A percentile compares a stretch with the other conserved stretches of the same genome.
Evolutionary conservation across 2,888 invertebrate genomes (phyloP).

Genomic region (Baccha elongata): DNA sequence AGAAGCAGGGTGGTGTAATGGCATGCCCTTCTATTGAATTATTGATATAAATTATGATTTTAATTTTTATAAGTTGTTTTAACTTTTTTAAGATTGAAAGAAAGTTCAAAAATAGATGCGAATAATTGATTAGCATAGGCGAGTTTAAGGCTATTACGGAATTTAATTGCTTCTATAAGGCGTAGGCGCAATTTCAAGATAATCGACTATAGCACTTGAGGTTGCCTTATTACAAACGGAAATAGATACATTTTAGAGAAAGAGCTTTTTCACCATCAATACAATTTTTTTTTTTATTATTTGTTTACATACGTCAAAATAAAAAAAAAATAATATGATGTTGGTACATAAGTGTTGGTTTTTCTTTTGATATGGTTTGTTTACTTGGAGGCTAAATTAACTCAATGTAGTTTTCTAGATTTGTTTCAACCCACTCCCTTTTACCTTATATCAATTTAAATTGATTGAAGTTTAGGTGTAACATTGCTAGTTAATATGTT

Average conservation of each 20-base stretch:
- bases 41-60: conserved; percentile 20
- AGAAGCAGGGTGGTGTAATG: conserved; percentile 3
- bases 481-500: no score
- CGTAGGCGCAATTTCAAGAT: conserved; percentile 5
- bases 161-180: not conserved
- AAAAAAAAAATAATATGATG: not conserved
- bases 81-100: not conserved
- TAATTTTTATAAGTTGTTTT: conserved; percentile 2
- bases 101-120: conserved; percentile 5
- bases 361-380: no score
- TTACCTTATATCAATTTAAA: no score
- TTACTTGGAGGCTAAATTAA: no score
- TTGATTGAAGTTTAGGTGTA: no score
- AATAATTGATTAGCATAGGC: conserved; percentile 4
- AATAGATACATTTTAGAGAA: not conserved
- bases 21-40: conserved; percentile 26
- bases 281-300: no score
- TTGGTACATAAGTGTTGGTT: no score
- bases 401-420: no score
- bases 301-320: not conserved
- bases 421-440: no score
- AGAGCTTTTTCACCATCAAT: no score
- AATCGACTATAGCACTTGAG: conserved; percentile 16
- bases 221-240: not conserved
- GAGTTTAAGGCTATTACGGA: conserved; percentile 23